Evolutionary conservation across 2,888 invertebrate species (phyloP).

Genomic region (Chalcis sispes): DNA sequence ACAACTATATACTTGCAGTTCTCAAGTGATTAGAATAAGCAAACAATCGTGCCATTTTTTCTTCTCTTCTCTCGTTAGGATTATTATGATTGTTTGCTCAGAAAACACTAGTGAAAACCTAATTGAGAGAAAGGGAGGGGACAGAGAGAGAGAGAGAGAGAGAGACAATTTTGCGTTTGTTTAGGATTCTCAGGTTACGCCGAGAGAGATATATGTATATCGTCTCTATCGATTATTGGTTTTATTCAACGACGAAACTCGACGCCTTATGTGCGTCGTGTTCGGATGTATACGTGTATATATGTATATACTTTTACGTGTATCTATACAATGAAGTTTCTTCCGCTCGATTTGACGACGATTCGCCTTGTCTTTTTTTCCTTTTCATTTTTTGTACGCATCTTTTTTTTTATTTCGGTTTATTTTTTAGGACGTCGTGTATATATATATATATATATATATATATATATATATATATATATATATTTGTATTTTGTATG

Average conservation of each 20-base stretch:
- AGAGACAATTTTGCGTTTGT: conserved; percentile 15
- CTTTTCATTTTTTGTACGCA: background rate
- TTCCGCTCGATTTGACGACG: background rate
- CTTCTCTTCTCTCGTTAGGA: background rate
- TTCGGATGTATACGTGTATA: no score
- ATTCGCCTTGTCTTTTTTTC: background rate
- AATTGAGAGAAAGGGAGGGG: conserved; percentile 11
- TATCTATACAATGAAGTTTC: no score
- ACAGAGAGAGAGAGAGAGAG: no score
- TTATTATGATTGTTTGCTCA: conserved; percentile 32
- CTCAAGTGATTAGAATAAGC: no score
- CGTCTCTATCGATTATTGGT: conserved; percentile 26
- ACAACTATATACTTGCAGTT: no score
- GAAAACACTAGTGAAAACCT: conserved; percentile 23
- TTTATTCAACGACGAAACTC: background rate
- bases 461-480: no score
- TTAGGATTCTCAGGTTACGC: conserved; percentile 23
- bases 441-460: background rate
- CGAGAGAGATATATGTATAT: background rate
- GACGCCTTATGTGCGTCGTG: background rate
- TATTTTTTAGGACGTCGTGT: no score
- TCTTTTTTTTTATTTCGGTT: background rate
- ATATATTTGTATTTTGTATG: no score
- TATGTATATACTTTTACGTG: no score
- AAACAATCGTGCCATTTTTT: no score